Evolutionary conservation across 2,113 vertebrate genomes (phyloP).

Genomic region (Macrotis lagotis): DNA sequence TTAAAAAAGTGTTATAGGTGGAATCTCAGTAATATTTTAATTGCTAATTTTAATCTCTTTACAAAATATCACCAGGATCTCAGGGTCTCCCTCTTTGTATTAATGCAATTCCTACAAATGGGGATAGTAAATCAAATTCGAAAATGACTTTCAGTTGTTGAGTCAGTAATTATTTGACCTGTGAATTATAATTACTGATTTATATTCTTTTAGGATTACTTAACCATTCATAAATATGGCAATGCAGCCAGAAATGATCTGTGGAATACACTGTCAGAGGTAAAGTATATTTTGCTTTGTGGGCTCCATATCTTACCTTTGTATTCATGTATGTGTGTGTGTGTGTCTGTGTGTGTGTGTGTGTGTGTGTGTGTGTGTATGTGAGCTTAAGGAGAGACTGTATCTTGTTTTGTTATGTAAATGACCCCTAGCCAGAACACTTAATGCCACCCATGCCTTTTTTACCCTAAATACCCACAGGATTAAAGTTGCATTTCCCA

Average conservation of each 20-base stretch:
- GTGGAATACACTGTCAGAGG: slow-evolving; percentile 94
- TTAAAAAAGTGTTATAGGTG: slow-evolving; percentile 58
- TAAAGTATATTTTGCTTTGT: slow-evolving; percentile 77
- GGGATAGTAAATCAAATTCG: slow-evolving; percentile 70
- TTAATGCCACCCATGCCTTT: neutral
- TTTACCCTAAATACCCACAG: neutral
- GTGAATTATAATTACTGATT: slow-evolving; percentile 74
- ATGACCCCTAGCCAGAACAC: neutral
- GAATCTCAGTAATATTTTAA: slow-evolving; percentile 10
- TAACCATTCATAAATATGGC: slow-evolving; percentile 95
- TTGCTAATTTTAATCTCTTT: slow-evolving; percentile 26
- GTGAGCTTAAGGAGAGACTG: slow-evolving; percentile 15
- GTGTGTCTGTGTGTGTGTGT: too few species aligned
- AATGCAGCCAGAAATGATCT: slow-evolving; percentile 96
- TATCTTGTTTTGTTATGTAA: neutral
- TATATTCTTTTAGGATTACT: slow-evolving; percentile 90
- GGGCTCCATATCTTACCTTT: slow-evolving; percentile 9
- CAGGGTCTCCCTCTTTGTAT: slow-evolving; percentile 44
- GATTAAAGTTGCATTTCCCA: neutral
- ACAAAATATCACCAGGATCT: slow-evolving; percentile 27
- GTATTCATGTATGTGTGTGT: neutral
- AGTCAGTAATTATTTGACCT: slow-evolving; percentile 65
- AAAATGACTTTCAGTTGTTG: slow-evolving; percentile 51
- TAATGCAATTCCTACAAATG: slow-evolving; percentile 67
- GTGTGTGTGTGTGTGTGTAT: slow-evolving; percentile 32